phyloP scores from a whole-genome alignment of 2,888 invertebrate species.

The Capitulum mitella region DNA sequence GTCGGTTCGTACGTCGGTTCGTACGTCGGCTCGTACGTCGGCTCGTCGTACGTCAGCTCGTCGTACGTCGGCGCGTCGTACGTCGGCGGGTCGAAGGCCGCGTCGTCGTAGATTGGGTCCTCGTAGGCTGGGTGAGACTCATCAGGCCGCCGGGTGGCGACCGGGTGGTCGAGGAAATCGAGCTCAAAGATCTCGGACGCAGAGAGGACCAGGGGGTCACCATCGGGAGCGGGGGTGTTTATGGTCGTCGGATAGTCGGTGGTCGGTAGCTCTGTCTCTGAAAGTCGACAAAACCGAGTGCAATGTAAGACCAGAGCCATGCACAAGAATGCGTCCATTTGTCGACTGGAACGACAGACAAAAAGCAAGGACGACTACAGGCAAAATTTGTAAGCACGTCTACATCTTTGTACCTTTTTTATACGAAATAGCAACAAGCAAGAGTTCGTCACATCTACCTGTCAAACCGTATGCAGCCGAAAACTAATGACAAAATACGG shows the following conservation, averaged over 20 bases:
- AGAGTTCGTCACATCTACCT: too few species aligned
- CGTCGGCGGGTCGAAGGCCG: neutral
- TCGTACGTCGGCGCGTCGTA: neutral
- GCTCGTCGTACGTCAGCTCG: neutral
- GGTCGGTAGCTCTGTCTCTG: neutral
- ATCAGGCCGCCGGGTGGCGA: neutral
- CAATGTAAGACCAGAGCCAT: neutral
- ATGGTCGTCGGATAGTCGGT: neutral
- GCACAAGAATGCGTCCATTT: neutral
- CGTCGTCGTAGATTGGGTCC: neutral
- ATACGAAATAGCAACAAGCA: neutral
- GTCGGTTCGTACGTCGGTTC: neutral
- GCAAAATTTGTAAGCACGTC: neutral
- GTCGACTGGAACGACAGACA: neutral
- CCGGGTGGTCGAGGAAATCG: neutral
- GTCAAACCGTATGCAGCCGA: too few species aligned
- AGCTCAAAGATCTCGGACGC: neutral
- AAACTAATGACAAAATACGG: too few species aligned
- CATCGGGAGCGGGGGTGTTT: neutral
- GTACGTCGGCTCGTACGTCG: neutral
- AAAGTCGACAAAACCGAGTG: constrained; percentile 6
- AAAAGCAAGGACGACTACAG: neutral
- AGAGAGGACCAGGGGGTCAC: neutral
- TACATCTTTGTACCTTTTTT: neutral
- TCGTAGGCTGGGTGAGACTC: neutral